Evolutionary conservation across 2,113 vertebrate species (phyloP).

Genomic region (Protobothrops flavoviridis): DNA sequence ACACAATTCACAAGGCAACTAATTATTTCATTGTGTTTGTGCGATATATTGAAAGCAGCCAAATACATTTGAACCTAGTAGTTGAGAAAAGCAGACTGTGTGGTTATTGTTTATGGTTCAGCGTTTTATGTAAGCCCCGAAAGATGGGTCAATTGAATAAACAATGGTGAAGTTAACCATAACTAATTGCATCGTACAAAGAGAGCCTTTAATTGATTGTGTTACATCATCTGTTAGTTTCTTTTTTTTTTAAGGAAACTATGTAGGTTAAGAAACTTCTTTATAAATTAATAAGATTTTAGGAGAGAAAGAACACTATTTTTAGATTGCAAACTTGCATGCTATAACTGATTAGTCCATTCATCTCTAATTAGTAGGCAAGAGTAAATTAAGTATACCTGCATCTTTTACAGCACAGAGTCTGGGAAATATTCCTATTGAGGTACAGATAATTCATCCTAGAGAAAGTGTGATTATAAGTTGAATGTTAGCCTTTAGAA

Average conservation of each 20-base stretch:
- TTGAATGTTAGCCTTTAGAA: neutral
- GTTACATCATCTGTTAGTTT: neutral
- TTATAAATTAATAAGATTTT: constrained; percentile 14
- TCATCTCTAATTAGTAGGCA: neutral
- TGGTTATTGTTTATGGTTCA: neutral
- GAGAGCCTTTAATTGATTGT: neutral
- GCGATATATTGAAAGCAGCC: neutral
- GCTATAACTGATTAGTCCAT: constrained; percentile 20
- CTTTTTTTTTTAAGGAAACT: neutral
- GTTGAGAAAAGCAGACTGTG: neutral
- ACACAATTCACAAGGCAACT: neutral
- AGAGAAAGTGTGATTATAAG: constrained; percentile 7
- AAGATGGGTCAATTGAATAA: neutral
- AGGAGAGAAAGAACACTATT: constrained; percentile 38
- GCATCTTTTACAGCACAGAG: constrained; percentile 22
- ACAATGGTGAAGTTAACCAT: neutral
- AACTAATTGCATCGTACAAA: neutral
- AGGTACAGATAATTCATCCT: neutral
- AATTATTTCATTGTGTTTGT: neutral
- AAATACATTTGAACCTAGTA: neutral
- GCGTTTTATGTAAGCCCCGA: neutral
- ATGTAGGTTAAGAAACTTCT: neutral
- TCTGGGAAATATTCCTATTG: neutral
- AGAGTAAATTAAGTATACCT: constrained; percentile 19
- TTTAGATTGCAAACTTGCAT: constrained; percentile 31